A percentile compares a stretch with the other conserved stretches of the same genome.
These are phyloP conservation scores for Gymnarchus niloticus DNA, from an alignment of 2,113 vertebrate species.

Conservation along the genomic window DNA sequence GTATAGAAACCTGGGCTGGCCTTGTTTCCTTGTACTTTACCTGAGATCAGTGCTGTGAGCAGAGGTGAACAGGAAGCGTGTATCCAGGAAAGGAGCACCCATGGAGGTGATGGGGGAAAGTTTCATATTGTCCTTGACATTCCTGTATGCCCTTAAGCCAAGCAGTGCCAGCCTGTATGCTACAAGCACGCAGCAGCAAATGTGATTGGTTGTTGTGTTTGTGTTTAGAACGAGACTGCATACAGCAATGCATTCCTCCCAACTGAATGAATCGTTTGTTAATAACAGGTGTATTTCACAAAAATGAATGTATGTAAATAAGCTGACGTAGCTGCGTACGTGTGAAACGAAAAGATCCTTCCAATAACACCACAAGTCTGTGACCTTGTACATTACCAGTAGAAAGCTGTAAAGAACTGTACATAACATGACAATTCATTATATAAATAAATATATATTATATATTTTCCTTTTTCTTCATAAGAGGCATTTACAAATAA, in stretches of 20 bases:
- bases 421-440: conserved; percentile 58
- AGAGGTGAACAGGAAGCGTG: background rate
- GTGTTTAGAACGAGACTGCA: background rate
- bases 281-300: conserved; percentile 68
- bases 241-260: conserved; percentile 72
- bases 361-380: conserved; percentile 68
- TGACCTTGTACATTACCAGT: conserved; percentile 53
- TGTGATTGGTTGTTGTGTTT: background rate
- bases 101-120: background rate
- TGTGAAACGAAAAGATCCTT: conserved; percentile 67
- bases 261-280: conserved; percentile 51
- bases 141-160: background rate
- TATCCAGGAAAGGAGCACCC: background rate
- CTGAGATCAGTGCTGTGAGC: background rate
- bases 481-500: conserved; percentile 98
- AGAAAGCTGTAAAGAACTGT: conserved; percentile 56
- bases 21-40: background rate
- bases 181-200: background rate
- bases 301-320: conserved; percentile 96
- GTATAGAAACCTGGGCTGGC: background rate
- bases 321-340: conserved; percentile 59
- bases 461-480: conserved; percentile 76
- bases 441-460: conserved; percentile 52
- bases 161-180: background rate
- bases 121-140: background rate